Evolutionary conservation across 2,797 vertebrate species (phyloP).

Genomic region (Acanthurus tractus): DNA sequence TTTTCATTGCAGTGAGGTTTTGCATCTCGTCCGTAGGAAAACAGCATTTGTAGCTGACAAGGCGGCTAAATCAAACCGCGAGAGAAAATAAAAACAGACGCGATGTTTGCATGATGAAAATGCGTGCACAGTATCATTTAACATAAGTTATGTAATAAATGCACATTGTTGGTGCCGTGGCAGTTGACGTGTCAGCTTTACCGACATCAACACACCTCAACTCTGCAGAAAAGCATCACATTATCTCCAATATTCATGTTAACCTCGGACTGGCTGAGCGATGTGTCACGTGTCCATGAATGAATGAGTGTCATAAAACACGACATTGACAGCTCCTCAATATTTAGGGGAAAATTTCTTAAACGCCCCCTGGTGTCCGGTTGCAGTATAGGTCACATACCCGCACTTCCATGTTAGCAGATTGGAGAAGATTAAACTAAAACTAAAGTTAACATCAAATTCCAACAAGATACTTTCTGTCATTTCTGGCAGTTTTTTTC

Average conservation of each 20-base stretch:
- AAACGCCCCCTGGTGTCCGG: too few relatives aligned
- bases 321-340: too few relatives aligned
- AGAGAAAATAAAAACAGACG: background rate
- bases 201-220: background rate
- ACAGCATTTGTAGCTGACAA: background rate
- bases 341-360: too few relatives aligned
- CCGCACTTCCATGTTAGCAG: too few relatives aligned
- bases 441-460: too few relatives aligned
- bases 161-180: background rate
- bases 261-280: background rate
- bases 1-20: slow-evolving; percentile 50
- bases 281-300: background rate
- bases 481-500: too few relatives aligned
- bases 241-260: background rate
- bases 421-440: too few relatives aligned
- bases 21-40: background rate
- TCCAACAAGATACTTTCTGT: too few relatives aligned
- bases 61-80: slow-evolving; percentile 4
- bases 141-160: too few relatives aligned
- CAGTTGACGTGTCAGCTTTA: background rate
- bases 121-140: too few relatives aligned
- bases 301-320: background rate
- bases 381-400: too few relatives aligned
- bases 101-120: background rate
- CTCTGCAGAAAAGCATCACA: slow-evolving; percentile 1